Conservation (phyloP, 2,888 invertebrate species). For the Dromius quadrimaculatus region DNA sequence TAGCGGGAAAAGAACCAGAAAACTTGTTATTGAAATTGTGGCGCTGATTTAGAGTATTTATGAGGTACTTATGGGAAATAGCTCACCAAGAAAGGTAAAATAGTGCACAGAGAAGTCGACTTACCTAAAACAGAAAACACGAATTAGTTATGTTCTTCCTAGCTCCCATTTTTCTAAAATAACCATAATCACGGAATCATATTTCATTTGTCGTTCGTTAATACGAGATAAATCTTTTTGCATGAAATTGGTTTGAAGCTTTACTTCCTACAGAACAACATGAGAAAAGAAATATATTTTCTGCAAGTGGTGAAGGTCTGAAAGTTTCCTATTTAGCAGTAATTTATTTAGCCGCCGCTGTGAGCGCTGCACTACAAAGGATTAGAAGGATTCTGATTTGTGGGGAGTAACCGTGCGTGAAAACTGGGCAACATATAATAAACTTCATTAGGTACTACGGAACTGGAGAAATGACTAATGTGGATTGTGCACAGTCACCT, state of each 20-base stretch:
- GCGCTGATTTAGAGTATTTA: neutral
- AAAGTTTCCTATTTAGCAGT: slow-evolving; percentile 6
- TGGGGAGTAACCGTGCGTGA: slow-evolving; percentile 5
- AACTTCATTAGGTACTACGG: neutral
- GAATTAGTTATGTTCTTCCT: slow-evolving; percentile 2
- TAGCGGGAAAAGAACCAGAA: slow-evolving; percentile 1
- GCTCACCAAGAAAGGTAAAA: slow-evolving; percentile 2
- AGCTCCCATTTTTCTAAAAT: neutral
- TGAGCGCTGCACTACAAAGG: slow-evolving; percentile 2
- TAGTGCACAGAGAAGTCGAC: neutral
- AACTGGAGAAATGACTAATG: no score
- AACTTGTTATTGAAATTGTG: neutral
- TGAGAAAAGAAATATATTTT: neutral
- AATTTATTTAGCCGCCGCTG: neutral
- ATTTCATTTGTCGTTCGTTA: slow-evolving; percentile 11
- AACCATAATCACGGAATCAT: slow-evolving; percentile 3
- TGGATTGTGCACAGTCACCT: no score
- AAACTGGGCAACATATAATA: slow-evolving; percentile 4
- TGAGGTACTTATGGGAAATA: neutral
- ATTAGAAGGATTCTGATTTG: no score
- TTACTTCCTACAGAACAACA: slow-evolving; percentile 9
- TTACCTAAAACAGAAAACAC: slow-evolving; percentile 13
- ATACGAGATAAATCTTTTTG: slow-evolving; percentile 22
- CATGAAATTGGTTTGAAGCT: slow-evolving; percentile 19
- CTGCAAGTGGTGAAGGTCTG: neutral